phyloP scores from a whole-genome alignment of 2,888 invertebrate species.

The Stenichneumon culpator region DNA sequence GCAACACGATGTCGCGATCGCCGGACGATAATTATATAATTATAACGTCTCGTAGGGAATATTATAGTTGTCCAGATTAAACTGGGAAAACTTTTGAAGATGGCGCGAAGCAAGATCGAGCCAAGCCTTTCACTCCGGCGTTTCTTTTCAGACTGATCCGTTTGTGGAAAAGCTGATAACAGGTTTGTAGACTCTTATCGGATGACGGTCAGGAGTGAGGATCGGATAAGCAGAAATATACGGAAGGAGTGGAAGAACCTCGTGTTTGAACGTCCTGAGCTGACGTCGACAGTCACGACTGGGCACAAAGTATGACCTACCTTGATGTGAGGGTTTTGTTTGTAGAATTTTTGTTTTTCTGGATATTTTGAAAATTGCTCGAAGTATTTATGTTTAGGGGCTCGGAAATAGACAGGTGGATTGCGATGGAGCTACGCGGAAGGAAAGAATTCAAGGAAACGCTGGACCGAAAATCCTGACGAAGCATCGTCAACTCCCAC shows the following conservation, averaged over 20 bases:
- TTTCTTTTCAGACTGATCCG: neutral
- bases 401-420: neutral
- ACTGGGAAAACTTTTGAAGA: slow-evolving; percentile 18
- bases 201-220: too few relatives aligned
- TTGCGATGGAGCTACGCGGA: neutral
- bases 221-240: too few relatives aligned
- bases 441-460: neutral
- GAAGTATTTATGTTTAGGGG: neutral
- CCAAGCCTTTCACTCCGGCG: neutral
- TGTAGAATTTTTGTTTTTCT: too few relatives aligned
- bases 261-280: too few relatives aligned
- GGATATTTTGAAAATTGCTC: neutral
- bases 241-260: too few relatives aligned
- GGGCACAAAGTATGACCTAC: too few relatives aligned
- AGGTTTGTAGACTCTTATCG: neutral
- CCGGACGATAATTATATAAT: slow-evolving; percentile 55
- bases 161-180: neutral
- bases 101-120: neutral
- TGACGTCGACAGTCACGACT: too few relatives aligned
- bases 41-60: neutral
- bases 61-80: slow-evolving; percentile 9
- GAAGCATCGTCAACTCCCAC: neutral
- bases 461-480: slow-evolving; percentile 1
- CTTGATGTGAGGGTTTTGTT: too few relatives aligned
- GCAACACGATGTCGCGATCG: slow-evolving; percentile 37